Conservation (phyloP, 2,797 vertebrate genomes). For the Ctenosaura bakeri region DNA sequence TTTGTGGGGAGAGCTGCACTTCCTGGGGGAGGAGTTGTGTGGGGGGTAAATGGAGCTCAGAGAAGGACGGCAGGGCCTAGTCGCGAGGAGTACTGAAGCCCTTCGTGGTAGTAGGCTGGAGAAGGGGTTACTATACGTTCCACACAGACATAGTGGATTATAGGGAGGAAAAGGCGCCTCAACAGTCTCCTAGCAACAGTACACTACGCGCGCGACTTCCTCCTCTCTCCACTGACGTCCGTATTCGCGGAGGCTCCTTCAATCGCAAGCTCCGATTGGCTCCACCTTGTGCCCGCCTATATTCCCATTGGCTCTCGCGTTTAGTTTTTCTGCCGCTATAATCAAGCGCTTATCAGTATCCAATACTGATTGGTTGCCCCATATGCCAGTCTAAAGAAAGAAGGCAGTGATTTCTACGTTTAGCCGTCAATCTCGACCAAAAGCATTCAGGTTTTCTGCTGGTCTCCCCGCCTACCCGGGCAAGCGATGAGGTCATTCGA, state of each 20-base stretch:
- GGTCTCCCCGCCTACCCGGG: accelerated
- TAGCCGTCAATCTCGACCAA: neutral
- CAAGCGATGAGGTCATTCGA: constrained; percentile 28
- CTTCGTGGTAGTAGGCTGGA: too few relatives aligned
- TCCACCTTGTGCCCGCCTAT: accelerated
- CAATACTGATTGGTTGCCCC: neutral
- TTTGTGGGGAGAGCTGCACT: too few relatives aligned
- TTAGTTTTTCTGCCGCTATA: neutral
- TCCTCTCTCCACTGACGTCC: neutral
- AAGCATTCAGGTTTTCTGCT: too few relatives aligned
- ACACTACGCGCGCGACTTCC: neutral
- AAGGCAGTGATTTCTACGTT: neutral
- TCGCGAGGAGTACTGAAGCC: neutral
- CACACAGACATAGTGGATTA: neutral
- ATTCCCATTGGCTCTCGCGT: accelerated
- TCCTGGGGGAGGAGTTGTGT: too few relatives aligned
- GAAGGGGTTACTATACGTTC: too few relatives aligned
- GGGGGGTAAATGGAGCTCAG: neutral
- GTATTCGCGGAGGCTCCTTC: accelerated
- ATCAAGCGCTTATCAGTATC: too few relatives aligned
- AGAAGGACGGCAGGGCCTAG: neutral
- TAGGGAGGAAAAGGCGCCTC: accelerated
- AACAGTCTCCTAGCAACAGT: constrained; percentile 50
- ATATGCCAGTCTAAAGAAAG: neutral
- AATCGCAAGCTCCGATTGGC: neutral